phyloP scores from a whole-genome alignment of 2,888 invertebrate species.

The Trimorus sp. region DNA sequence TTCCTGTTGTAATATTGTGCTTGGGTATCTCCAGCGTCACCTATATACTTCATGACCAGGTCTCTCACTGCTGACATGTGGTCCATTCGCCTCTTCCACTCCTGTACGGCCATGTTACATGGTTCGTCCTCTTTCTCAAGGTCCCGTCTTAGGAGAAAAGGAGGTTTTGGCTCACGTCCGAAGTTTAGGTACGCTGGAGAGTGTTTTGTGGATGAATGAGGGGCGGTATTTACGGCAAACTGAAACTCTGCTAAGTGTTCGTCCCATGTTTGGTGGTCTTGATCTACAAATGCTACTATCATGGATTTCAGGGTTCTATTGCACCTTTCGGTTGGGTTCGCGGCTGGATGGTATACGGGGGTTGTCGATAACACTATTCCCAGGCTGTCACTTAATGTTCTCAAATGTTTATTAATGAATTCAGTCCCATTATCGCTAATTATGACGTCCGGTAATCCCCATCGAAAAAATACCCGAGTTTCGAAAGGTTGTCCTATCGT shows the following conservation, averaged over 20 bases:
- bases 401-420: neutral
- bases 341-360: neutral
- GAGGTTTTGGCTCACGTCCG: constrained; percentile 16
- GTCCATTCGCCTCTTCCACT: constrained; percentile 25
- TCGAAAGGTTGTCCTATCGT: constrained; percentile 5
- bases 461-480: neutral
- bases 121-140: neutral
- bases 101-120: neutral
- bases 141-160: neutral
- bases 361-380: neutral
- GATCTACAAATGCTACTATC: constrained; percentile 17
- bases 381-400: neutral
- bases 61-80: constrained; percentile 11
- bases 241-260: constrained; percentile 43
- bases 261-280: constrained; percentile 49
- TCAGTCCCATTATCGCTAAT: constrained; percentile 2
- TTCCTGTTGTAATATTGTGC: constrained; percentile 34
- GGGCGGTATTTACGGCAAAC: constrained; percentile 49
- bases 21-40: constrained; percentile 17
- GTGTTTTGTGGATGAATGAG: constrained; percentile 23
- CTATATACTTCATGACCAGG: neutral
- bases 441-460: neutral
- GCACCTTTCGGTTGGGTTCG: neutral
- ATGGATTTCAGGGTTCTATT: constrained; percentile 1
- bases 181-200: constrained; percentile 36